phyloP scores from a whole-genome alignment of 1,140 invertebrate species.

The Thrips palmi region DNA sequence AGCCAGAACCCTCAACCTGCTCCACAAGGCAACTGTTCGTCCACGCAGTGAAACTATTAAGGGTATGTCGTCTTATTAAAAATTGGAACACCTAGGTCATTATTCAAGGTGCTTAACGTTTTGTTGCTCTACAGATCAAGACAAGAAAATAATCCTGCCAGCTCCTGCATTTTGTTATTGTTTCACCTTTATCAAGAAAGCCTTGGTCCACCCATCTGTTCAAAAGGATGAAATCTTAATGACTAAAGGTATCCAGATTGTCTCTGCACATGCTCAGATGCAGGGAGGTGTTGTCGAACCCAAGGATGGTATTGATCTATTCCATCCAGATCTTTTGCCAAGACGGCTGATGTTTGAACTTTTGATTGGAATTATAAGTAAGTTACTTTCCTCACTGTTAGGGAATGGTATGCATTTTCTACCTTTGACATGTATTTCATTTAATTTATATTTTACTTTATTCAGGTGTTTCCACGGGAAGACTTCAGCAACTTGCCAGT shows the following conservation, averaged over 20 bases:
- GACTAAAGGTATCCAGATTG: conserved; percentile 43
- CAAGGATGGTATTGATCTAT: conserved; percentile 28
- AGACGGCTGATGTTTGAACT: conserved; percentile 60
- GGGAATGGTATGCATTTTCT: conserved; percentile 1
- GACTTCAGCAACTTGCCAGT: conserved; percentile 57
- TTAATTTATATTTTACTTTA: conserved; percentile 6
- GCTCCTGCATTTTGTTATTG: conserved; percentile 64
- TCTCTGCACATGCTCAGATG: conserved; percentile 49
- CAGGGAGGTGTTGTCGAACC: conserved; percentile 22
- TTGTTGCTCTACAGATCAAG: too few species aligned
- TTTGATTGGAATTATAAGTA: conserved; percentile 60
- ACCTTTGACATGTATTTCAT: conserved; percentile 1
- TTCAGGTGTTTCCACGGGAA: conserved; percentile 36
- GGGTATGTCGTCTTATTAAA: too few species aligned
- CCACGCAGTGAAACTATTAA: too few species aligned
- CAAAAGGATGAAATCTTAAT: conserved; percentile 36
- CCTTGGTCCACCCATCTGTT: conserved; percentile 29
- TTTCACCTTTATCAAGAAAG: conserved; percentile 58
- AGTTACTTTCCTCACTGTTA: conserved; percentile 17
- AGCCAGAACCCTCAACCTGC: conserved; percentile 37
- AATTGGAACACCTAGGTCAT: conserved; percentile 15
- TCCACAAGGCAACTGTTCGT: conserved; percentile 33
- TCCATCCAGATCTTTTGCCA: conserved; percentile 60
- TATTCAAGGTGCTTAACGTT: too few species aligned
- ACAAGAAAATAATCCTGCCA: conserved; percentile 29